These are phyloP conservation scores for Drosophila pruinosa DNA, from an alignment of 1,140 invertebrate genomes.

Conservation along the genomic window DNA sequence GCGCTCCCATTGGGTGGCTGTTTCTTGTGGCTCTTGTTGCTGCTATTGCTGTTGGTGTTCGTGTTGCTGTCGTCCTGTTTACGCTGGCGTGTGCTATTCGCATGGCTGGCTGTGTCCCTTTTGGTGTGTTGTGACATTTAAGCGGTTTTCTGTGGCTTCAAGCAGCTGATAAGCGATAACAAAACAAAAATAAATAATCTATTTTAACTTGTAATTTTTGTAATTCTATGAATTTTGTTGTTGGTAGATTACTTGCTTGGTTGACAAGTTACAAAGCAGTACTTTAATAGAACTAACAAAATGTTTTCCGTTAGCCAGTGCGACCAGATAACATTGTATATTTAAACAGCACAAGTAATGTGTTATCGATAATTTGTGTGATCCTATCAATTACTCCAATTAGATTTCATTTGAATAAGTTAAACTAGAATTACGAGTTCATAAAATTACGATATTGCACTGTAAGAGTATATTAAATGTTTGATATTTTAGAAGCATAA, in stretches of 20 bases:
- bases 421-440: not conserved
- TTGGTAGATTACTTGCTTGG: not conserved
- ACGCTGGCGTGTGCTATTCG: constrained; percentile 46
- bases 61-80: constrained; percentile 36
- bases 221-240: not conserved
- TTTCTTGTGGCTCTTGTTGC: constrained; percentile 28
- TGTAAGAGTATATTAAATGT: not conserved
- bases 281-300: too few relatives aligned
- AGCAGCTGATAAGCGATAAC: constrained; percentile 17
- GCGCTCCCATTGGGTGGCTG: constrained; percentile 35
- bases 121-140: constrained; percentile 81
- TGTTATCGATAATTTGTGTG: not conserved
- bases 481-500: not conserved
- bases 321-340: not conserved
- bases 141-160: constrained; percentile 27
- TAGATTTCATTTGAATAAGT: not conserved
- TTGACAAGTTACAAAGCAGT: not conserved
- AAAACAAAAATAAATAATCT: not conserved
- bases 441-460: not conserved
- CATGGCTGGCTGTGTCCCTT: constrained; percentile 54
- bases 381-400: not conserved
- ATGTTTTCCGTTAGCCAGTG: not conserved
- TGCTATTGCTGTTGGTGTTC: constrained; percentile 19
- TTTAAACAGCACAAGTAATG: not conserved
- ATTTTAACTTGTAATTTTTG: not conserved